phyloP scores from a whole-genome alignment of 2,113 vertebrate species.

The Ia io region DNA sequence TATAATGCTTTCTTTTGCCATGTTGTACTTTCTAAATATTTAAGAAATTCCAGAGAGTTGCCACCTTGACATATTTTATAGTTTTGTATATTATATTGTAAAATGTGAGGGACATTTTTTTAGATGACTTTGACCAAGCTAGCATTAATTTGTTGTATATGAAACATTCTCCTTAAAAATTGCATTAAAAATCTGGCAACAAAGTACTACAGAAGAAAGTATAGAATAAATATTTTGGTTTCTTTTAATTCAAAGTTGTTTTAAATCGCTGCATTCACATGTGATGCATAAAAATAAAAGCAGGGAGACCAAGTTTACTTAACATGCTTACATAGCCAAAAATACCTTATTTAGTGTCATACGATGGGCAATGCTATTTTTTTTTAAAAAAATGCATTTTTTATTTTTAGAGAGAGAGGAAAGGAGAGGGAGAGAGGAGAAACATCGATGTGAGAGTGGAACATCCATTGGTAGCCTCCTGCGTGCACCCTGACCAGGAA shows the following conservation, averaged over 20 bases:
- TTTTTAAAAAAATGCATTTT: neutral
- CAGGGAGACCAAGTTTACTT: constrained; percentile 12
- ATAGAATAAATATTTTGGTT: neutral
- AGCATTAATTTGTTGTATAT: constrained; percentile 51
- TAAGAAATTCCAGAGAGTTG: constrained; percentile 59
- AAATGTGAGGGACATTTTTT: constrained; percentile 59
- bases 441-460: neutral
- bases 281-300: constrained; percentile 32
- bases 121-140: constrained; percentile 65
- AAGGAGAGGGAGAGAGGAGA: neutral
- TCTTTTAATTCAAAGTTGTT: constrained; percentile 3
- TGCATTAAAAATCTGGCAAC: neutral
- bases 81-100: constrained; percentile 71
- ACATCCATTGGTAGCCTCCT: neutral
- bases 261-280: constrained; percentile 10
- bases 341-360: neutral
- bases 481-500: neutral
- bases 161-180: constrained; percentile 15
- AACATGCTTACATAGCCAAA: constrained; percentile 12
- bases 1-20: constrained; percentile 62
- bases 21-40: constrained; percentile 69
- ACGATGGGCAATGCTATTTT: neutral
- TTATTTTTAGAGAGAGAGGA: neutral
- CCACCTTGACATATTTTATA: constrained; percentile 64
- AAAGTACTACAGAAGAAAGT: neutral